Conservation (phyloP, 2,113 vertebrate genomes). For the Lutjanus erythropterus region DNA sequence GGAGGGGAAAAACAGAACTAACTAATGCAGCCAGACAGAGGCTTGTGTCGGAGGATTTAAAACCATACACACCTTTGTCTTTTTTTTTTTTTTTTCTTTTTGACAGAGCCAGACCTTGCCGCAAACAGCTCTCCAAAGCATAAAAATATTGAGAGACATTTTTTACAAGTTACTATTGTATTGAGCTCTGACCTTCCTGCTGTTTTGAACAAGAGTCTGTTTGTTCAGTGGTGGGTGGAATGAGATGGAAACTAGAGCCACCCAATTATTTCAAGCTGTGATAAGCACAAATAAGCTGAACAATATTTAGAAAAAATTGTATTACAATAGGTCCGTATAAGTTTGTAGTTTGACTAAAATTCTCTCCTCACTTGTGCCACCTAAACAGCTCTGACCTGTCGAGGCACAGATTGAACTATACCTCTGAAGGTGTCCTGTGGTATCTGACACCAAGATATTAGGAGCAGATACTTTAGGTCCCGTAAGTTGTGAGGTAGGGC, state of each 20-base stretch:
- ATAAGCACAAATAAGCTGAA: not conserved
- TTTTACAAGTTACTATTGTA: not conserved
- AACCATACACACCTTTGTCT: not conserved
- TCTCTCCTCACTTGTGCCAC: no score
- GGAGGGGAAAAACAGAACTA: not conserved
- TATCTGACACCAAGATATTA: no score
- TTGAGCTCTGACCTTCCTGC: not conserved
- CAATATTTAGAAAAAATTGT: not conserved
- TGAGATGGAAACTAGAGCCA: not conserved
- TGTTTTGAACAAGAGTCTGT: not conserved
- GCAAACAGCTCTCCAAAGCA: not conserved
- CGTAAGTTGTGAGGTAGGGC: no score
- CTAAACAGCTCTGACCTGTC: no score
- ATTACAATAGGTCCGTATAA: not conserved
- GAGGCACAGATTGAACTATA: no score
- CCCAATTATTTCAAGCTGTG: not conserved
- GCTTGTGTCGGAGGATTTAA: not conserved
- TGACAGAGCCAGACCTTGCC: not conserved
- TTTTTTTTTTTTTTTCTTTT: not conserved
- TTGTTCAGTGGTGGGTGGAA: not conserved
- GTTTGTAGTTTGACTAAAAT: no score
- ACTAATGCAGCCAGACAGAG: not conserved
- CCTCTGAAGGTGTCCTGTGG: no score
- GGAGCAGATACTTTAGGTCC: no score
- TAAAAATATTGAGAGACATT: not conserved